These are phyloP conservation scores for Rotaria sp. DNA, from an alignment of 2,888 invertebrate species.

Conservation along the genomic window DNA sequence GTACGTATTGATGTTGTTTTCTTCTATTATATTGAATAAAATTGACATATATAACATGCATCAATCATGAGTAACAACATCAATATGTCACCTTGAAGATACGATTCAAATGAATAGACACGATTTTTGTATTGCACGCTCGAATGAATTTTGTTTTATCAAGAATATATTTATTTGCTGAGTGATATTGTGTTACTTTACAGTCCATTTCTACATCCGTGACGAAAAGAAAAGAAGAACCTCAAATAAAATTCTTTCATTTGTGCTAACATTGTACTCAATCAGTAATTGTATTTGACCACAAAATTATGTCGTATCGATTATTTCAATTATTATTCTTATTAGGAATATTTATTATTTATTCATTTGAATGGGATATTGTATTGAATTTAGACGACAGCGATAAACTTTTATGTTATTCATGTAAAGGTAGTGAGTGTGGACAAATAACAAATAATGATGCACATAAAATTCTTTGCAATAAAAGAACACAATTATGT, in stretches of 20 bases:
- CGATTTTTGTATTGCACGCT: not conserved
- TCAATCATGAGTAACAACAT: not conserved
- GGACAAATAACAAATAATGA: not conserved
- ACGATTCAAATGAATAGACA: not conserved
- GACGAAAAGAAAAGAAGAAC: not conserved
- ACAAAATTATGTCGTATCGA: not conserved
- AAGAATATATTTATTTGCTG: not conserved
- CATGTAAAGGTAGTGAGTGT: not conserved
- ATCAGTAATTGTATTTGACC: too few relatives aligned
- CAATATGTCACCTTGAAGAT: not conserved
- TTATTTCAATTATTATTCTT: not conserved
- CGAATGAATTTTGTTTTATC: not conserved
- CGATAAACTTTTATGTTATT: not conserved
- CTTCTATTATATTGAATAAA: not conserved
- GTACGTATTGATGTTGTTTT: not conserved
- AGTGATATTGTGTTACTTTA: not conserved
- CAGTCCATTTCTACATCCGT: not conserved
- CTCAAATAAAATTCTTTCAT: too few relatives aligned
- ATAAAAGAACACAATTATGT: slow-evolving; percentile 7
- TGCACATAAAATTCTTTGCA: not conserved
- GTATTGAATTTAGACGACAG: not conserved
- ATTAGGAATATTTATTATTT: not conserved
- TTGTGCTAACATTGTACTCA: too few relatives aligned
- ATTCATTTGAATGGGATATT: not conserved
- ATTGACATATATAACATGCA: not conserved